Conservation (phyloP, 2,113 vertebrate species). For the Gopherus flavomarginatus region DNA sequence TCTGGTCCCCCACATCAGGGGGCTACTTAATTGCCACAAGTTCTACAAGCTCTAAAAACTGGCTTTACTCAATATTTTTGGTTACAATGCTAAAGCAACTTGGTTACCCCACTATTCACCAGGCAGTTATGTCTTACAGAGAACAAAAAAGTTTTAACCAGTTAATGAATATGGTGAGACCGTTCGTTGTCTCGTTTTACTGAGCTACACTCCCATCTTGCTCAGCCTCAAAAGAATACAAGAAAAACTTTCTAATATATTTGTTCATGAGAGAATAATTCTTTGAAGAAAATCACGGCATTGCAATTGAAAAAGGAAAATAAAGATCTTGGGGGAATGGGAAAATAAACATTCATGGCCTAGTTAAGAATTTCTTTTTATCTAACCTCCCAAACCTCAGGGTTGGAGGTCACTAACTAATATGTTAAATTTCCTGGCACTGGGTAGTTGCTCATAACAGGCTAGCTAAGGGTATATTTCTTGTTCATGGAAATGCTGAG, state of each 20-base stretch:
- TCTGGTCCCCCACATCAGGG: background rate
- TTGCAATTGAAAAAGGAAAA: background rate
- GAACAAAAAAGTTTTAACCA: background rate
- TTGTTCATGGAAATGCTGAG: constrained; percentile 50
- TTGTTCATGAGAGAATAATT: constrained; percentile 5
- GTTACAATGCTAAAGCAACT: background rate
- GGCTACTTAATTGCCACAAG: background rate
- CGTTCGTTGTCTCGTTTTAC: background rate
- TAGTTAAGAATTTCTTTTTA: constrained; percentile 14
- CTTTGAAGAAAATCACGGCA: background rate
- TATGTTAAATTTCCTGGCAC: constrained; percentile 23
- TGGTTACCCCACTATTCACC: background rate
- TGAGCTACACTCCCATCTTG: background rate
- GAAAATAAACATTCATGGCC: constrained; percentile 23
- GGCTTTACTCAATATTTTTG: background rate
- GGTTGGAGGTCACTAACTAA: constrained; percentile 31
- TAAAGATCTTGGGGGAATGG: background rate
- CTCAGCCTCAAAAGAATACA: constrained; percentile 10
- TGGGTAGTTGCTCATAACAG: background rate
- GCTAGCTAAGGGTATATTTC: constrained; percentile 17
- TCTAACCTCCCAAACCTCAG: constrained; percentile 16
- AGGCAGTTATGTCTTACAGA: constrained; percentile 17
- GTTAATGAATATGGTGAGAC: constrained; percentile 27
- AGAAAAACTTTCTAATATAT: background rate
- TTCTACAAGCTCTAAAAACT: background rate